These are phyloP conservation scores for Cottoperca gobio DNA, from an alignment of 2,797 vertebrate genomes.

Conservation along the genomic window DNA sequence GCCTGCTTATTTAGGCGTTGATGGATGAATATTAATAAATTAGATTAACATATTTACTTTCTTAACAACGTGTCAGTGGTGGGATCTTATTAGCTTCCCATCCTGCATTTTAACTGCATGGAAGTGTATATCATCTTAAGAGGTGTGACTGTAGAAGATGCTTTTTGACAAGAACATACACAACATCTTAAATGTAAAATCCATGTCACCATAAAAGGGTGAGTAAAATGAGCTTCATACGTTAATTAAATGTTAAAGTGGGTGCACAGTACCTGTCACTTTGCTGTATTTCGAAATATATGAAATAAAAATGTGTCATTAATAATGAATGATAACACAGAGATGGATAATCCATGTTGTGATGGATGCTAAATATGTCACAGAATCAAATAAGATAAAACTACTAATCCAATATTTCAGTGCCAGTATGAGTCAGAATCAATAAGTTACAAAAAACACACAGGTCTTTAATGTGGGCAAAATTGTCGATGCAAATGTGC, in stretches of 20 bases:
- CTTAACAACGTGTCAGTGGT: background rate
- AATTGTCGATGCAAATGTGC: too few species aligned
- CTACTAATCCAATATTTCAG: background rate
- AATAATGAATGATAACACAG: background rate
- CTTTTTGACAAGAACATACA: constrained; percentile 4
- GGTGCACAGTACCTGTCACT: constrained; percentile 1
- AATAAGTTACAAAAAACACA: background rate
- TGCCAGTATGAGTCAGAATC: background rate
- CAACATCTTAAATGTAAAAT: constrained; percentile 19
- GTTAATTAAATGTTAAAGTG: too few species aligned
- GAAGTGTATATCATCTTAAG: constrained; percentile 8
- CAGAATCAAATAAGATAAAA: background rate
- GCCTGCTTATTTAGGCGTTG: background rate
- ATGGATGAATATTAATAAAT: background rate
- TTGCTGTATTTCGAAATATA: constrained; percentile 10
- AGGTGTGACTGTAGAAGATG: background rate
- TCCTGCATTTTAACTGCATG: background rate
- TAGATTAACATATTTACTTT: constrained; percentile 9
- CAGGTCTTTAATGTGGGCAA: too few species aligned
- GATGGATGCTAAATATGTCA: background rate
- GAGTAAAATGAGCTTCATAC: constrained; percentile 12
- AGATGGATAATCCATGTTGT: background rate
- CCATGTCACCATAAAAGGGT: background rate
- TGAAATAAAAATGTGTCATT: constrained; percentile 12
- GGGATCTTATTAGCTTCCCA: background rate